Evolutionary conservation across 1,140 invertebrate species (phyloP).

Genomic region (Manduca sexta): DNA sequence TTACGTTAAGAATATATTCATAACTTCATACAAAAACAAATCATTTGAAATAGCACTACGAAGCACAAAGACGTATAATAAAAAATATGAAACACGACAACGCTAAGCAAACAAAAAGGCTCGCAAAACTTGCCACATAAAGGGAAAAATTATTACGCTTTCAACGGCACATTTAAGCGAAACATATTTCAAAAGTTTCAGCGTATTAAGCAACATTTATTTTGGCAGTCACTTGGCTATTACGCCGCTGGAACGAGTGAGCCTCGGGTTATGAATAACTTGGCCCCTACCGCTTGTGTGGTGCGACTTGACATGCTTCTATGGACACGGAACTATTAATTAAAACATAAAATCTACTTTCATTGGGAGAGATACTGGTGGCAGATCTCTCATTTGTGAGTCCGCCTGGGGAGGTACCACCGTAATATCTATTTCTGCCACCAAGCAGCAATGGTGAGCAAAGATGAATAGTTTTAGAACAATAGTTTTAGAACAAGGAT

Average conservation of each 20-base stretch:
- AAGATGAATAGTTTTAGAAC: no score
- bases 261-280: conserved; percentile 49
- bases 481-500: no score
- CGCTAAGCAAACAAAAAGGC: conserved; percentile 50
- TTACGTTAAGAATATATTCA: no score
- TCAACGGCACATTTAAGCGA: conserved; percentile 68
- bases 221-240: conserved; percentile 68
- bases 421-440: no score
- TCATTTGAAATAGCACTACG: no score
- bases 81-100: conserved; percentile 8
- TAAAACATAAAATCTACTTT: no score
- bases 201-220: conserved; percentile 72
- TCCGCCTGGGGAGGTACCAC: no score
- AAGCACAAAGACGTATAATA: conserved; percentile 2
- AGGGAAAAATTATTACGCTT: conserved; percentile 65
- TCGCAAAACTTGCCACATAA: conserved; percentile 55
- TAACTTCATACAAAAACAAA: no score
- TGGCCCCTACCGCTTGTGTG: conserved; percentile 25
- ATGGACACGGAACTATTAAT: no score
- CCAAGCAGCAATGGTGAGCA: no score
- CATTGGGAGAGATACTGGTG: no score
- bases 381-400: no score
- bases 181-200: conserved; percentile 71
- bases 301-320: background rate
- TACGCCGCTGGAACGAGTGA: conserved; percentile 30